Evolutionary conservation across 2,797 vertebrate species (phyloP).

Genomic region (Onychomys arenicola): DNA sequence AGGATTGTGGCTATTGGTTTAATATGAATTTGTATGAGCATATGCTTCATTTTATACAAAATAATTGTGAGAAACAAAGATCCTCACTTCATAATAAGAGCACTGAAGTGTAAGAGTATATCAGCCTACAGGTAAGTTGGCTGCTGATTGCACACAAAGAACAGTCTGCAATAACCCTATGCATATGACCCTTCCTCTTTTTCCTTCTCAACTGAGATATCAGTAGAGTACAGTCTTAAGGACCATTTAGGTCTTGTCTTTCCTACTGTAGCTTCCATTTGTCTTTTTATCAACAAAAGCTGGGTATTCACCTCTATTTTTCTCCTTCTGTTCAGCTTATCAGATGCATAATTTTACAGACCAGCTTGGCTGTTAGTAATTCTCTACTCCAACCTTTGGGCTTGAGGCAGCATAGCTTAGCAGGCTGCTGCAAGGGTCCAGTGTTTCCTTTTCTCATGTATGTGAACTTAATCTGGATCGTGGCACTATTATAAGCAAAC

Average conservation of each 20-base stretch:
- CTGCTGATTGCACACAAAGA: background rate
- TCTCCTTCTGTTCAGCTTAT: background rate
- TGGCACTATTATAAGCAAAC: background rate
- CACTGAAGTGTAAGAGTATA: background rate
- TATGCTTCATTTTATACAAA: background rate
- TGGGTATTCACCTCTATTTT: background rate
- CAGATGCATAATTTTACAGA: background rate
- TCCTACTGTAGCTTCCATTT: background rate
- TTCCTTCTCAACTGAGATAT: background rate
- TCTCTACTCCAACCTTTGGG: background rate
- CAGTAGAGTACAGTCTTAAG: background rate
- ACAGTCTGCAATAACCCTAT: background rate
- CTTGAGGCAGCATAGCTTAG: background rate
- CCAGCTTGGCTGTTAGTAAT: background rate
- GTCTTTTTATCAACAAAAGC: background rate
- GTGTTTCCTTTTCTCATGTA: background rate
- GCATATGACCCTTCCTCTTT: background rate
- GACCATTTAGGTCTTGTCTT: background rate
- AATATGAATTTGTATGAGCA: background rate
- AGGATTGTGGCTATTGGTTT: background rate
- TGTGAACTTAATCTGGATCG: background rate
- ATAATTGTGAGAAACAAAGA: background rate
- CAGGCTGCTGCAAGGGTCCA: background rate
- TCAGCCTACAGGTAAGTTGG: background rate
- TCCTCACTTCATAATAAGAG: background rate